These are phyloP conservation scores for Drosophila differens DNA, from an alignment of 2,888 invertebrate genomes.

Conservation along the genomic window DNA sequence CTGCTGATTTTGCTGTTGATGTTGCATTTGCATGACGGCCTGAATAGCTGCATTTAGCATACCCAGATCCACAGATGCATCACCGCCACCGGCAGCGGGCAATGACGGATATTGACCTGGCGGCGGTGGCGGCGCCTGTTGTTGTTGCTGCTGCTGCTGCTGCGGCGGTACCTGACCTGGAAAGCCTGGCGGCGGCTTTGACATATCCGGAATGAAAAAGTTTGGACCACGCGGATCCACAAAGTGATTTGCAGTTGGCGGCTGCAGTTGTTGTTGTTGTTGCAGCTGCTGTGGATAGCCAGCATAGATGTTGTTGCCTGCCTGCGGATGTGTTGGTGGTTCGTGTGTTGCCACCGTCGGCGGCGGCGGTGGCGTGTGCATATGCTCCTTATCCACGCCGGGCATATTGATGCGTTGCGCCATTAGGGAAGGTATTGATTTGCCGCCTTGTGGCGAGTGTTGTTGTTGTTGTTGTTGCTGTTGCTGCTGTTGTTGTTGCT, in stretches of 20 bases:
- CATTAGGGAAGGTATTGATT: slow-evolving; percentile 83
- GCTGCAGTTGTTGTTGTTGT: slow-evolving; percentile 55
- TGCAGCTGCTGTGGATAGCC: slow-evolving; percentile 47
- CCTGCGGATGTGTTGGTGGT: slow-evolving; percentile 61
- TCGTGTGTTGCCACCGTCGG: slow-evolving; percentile 82
- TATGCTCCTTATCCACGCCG: slow-evolving; percentile 53
- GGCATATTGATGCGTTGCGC: slow-evolving; percentile 85
- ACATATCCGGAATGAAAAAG: slow-evolving; percentile 91
- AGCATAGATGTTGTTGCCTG: slow-evolving; percentile 52
- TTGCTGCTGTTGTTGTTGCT: neutral
- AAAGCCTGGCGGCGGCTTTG: slow-evolving; percentile 95
- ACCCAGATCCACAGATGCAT: slow-evolving; percentile 63
- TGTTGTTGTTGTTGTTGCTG: slow-evolving; percentile 16
- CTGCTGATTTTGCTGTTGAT: slow-evolving; percentile 56
- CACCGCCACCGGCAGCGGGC: slow-evolving; percentile 25
- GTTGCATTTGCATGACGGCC: slow-evolving; percentile 77
- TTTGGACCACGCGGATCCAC: slow-evolving; percentile 85
- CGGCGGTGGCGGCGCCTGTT: slow-evolving; percentile 24
- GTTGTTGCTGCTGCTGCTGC: slow-evolving; percentile 46
- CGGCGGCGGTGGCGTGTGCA: slow-evolving; percentile 68
- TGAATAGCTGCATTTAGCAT: slow-evolving; percentile 80
- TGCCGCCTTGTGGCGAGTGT: slow-evolving; percentile 46
- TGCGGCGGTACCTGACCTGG: slow-evolving; percentile 67
- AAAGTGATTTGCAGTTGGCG: slow-evolving; percentile 86
- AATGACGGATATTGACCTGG: slow-evolving; percentile 44